Evolutionary conservation across 2,888 invertebrate species (phyloP), one percentile per base, ranked within the genome.

Genomic region (Theretra japonica): DNA sequence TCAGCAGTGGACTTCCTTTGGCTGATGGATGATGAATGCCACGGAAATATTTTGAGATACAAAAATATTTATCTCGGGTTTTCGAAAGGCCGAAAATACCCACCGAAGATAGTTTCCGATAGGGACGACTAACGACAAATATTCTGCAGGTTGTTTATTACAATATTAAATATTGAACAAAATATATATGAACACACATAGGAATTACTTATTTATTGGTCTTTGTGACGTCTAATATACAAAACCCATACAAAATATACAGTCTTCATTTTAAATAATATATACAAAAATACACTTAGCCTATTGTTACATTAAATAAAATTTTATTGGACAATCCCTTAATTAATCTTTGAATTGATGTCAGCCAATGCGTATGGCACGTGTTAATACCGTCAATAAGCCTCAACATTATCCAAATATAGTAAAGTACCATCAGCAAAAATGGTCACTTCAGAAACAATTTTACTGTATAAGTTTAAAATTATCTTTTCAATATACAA

Each of bases 231-330:
- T 62, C 30, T 71, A 77, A 75, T 73, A 73, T 79, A 77, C 71
- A 77, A 85, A 84, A 83, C 82, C 79, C 83, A 86, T 91, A 91
- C 88, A 91, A 92, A 92, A 93, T 93, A 92, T 92, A 94, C 93
- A 94, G 93, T 94, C 93, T 93, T 94, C 83, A 79, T 81, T 79
- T 78, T 79, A 75, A 80, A 72, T 77, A 74, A 79, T 87, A 89
- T 90, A 83, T 88, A 91, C 87, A 91, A 86, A 87, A 83, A 87
- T 86, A 82, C 77, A 3, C 50, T 69, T 69, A 69, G 28, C 56
- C 68, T 70, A 48, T 70, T 62, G 8, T 58, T 65, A 60, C 50
- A 59, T 58, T 70, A 56, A 72, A 72, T 65, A 70, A 53, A 69
- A 8, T 25, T 50, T 23, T 65, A 50, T 23, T 68, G 48, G 50